phyloP scores from a whole-genome alignment of 1,140 invertebrate genomes.

The Pemphigus obesinymphae region DNA sequence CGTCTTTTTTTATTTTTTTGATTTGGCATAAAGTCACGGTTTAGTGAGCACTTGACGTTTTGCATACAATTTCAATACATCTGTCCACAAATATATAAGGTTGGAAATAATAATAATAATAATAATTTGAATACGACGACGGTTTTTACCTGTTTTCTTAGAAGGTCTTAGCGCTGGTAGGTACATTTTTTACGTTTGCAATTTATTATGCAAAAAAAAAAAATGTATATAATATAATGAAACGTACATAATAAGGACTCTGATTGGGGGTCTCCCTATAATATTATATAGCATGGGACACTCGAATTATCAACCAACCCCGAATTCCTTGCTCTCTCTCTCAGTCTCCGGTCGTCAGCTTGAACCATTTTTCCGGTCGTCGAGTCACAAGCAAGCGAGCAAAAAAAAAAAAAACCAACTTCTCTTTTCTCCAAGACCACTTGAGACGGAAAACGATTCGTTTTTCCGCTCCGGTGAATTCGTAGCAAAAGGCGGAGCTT shows the following conservation, averaged over 20 bases:
- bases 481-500: slow-evolving; percentile 17
- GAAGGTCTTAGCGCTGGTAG: not conserved
- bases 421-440: not conserved
- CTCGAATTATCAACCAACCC: slow-evolving; percentile 36
- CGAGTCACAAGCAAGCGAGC: not conserved
- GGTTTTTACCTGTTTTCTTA: slow-evolving; percentile 39
- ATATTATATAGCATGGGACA: not conserved
- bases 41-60: slow-evolving; percentile 36
- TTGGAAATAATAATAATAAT: not conserved
- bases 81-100: not conserved
- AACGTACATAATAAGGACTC: not conserved
- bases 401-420: not conserved
- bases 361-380: slow-evolving; percentile 21
- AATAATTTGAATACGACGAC: slow-evolving; percentile 21
- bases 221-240: no score
- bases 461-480: slow-evolving; percentile 34
- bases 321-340: slow-evolving; percentile 3
- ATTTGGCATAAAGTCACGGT: slow-evolving; percentile 34
- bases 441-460: slow-evolving; percentile 33
- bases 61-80: slow-evolving; percentile 38
- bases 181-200: slow-evolving; percentile 2
- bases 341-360: not conserved
- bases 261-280: slow-evolving; percentile 12
- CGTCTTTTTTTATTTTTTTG: slow-evolving; percentile 32
- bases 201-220: slow-evolving; percentile 31